Percentiles rank a stretch among this genome's conserved stretches.
Conservation (phyloP, 1,140 invertebrate species). For the Telenomus remus region DNA sequence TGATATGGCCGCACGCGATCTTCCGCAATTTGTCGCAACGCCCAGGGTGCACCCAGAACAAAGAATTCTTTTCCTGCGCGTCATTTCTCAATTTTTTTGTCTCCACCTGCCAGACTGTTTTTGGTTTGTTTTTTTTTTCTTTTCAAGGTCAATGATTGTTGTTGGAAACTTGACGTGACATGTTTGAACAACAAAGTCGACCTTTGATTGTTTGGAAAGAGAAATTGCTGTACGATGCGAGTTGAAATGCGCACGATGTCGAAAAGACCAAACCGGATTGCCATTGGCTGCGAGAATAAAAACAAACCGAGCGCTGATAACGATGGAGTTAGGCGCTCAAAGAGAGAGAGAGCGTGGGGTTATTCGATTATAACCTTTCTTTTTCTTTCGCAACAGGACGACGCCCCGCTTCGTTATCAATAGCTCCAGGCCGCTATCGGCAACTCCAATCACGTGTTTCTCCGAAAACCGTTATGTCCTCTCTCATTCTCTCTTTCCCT, state of each 20-base stretch:
- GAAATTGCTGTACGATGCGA: no score
- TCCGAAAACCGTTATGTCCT: conserved; percentile 54
- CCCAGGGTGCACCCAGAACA: conserved; percentile 5
- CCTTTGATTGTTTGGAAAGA: no score
- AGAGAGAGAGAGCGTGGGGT: conserved; percentile 8
- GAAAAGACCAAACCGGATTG: background rate
- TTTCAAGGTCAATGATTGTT: no score
- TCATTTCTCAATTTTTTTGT: background rate
- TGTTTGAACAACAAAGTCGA: no score
- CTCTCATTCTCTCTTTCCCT: conserved; percentile 45
- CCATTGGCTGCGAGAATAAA: conserved; percentile 4
- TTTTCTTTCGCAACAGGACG: conserved; percentile 54
- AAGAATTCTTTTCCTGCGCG: background rate
- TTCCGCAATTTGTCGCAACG: conserved; percentile 23
- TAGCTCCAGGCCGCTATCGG: conserved; percentile 41
- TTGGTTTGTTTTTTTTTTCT: no score
- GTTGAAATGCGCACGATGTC: background rate
- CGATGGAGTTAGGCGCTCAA: conserved; percentile 5
- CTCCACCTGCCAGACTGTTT: no score
- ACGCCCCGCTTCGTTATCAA: conserved; percentile 57
- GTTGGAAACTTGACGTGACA: no score
- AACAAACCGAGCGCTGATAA: conserved; percentile 21
- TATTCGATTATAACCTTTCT: conserved; percentile 48
- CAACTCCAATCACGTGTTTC: conserved; percentile 42
- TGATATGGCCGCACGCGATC: conserved; percentile 29